A percentile compares a stretch with the other conserved stretches of the same genome.
Evolutionary conservation across 2,113 vertebrate species (phyloP).

Genomic region (Chaetodon trifascialis): DNA sequence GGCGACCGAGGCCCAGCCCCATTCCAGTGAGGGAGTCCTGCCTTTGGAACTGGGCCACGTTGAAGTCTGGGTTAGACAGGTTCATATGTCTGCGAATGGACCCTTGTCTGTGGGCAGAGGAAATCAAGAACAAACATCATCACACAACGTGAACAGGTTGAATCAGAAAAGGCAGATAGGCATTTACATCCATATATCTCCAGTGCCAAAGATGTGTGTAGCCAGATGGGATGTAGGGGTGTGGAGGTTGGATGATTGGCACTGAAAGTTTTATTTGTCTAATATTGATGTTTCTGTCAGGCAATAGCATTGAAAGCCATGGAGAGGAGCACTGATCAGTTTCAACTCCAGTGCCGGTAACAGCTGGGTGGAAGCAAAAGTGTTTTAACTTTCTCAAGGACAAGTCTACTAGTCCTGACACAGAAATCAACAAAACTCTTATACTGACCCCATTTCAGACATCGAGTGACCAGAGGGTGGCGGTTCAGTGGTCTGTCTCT

Average conservation of each 20-base stretch:
- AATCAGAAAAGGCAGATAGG: conserved; percentile 8
- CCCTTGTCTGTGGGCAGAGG: conserved; percentile 87
- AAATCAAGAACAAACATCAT: conserved; percentile 24
- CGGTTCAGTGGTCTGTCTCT: conserved; percentile 94
- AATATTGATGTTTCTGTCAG: neutral
- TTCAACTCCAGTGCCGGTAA: neutral
- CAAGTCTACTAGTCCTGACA: neutral
- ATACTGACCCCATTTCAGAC: conserved; percentile 79
- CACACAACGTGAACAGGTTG: neutral
- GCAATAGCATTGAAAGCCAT: neutral
- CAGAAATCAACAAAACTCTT: neutral
- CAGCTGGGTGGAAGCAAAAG: neutral
- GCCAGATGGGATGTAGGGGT: neutral
- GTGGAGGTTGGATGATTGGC: neutral
- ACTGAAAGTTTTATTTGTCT: neutral
- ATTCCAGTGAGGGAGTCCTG: conserved; percentile 96
- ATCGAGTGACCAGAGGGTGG: conserved; percentile 87
- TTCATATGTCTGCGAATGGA: conserved; percentile 96
- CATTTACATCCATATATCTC: neutral
- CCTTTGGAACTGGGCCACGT: conserved; percentile 95
- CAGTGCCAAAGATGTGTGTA: neutral
- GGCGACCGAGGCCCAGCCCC: conserved; percentile 90
- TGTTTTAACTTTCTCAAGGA: neutral
- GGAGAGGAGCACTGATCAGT: neutral
- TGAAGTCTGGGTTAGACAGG: conserved; percentile 98